These are phyloP conservation scores for Antigone vipio DNA, from an alignment of 2,113 vertebrate genomes.

Conservation along the genomic window DNA sequence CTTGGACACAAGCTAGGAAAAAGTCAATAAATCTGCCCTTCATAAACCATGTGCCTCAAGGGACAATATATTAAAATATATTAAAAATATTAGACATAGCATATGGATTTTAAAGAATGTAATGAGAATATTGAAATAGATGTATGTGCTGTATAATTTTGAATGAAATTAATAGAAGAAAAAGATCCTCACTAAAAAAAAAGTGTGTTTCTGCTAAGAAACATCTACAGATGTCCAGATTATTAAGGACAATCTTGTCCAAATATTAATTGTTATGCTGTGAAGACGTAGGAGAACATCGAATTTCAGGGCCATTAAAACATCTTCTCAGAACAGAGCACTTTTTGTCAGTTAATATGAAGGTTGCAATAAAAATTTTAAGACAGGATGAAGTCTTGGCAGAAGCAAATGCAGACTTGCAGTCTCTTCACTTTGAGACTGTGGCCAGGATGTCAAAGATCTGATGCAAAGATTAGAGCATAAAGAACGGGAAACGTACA, in stretches of 20 bases:
- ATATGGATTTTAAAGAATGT: not conserved
- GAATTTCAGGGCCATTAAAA: not conserved
- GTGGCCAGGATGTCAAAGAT: not conserved
- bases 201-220: not conserved
- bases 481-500: not conserved
- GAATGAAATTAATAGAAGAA: not conserved
- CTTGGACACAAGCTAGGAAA: not conserved
- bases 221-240: not conserved
- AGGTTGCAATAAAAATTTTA: not conserved
- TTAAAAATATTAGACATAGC: not conserved
- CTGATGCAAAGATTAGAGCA: not conserved
- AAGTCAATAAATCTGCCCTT: not conserved
- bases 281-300: not conserved
- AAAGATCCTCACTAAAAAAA: not conserved
- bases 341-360: not conserved
- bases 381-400: not conserved
- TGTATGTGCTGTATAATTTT: not conserved
- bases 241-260: not conserved
- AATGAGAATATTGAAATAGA: not conserved
- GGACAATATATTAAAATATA: not conserved
- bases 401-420: not conserved
- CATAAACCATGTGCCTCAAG: not conserved
- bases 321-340: not conserved
- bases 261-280: not conserved
- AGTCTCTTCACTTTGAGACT: not conserved